Evolutionary conservation across 2,797 vertebrate species (phyloP).

Genomic region (Naso thynnoides): DNA sequence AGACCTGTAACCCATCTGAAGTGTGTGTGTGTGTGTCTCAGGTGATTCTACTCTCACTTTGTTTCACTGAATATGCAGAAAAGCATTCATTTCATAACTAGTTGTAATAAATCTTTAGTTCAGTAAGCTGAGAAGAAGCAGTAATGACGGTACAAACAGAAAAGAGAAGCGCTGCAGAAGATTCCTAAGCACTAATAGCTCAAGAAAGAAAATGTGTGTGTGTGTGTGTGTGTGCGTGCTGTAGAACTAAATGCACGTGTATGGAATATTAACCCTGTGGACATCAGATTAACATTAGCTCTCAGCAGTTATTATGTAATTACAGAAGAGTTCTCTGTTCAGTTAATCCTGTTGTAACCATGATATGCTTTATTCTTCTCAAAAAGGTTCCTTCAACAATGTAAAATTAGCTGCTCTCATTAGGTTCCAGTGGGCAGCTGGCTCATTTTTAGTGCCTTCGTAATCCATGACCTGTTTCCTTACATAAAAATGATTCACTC

Average conservation of each 20-base stretch:
- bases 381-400: background rate
- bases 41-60: background rate
- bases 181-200: background rate
- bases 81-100: background rate
- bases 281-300: no score
- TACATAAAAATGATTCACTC: background rate
- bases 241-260: background rate
- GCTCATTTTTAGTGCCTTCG: no score
- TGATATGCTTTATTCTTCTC: no score
- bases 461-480: background rate
- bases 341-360: no score
- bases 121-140: background rate
- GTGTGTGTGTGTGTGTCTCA: background rate
- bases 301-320: background rate
- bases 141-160: background rate
- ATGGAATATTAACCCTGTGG: background rate
- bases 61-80: background rate
- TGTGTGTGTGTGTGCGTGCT: background rate
- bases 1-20: background rate
- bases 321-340: background rate
- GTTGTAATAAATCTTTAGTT: background rate
- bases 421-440: background rate
- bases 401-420: background rate
- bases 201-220: background rate
- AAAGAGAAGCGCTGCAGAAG: background rate